phyloP scores from a whole-genome alignment of 2,797 vertebrate genomes.

The Cynopterus sphinx region DNA sequence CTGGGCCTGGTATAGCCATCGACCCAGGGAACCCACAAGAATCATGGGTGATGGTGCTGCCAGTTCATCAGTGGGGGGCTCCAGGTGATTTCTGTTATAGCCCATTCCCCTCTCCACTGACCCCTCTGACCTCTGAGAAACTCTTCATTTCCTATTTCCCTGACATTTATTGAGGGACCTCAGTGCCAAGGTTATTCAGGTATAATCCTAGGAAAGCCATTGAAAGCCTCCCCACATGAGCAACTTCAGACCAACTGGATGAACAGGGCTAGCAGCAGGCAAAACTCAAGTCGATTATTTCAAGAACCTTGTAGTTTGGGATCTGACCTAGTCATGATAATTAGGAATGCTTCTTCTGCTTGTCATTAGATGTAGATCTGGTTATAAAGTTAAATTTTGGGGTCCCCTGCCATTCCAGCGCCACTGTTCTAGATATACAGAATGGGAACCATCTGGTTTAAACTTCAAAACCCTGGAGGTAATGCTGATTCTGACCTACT shows the following conservation, averaged over 20 bases:
- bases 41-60: not conserved
- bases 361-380: not conserved
- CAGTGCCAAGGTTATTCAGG: not conserved
- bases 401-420: not conserved
- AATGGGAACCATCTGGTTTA: not conserved
- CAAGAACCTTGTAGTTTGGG: not conserved
- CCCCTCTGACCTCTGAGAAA: not conserved
- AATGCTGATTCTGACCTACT: not conserved
- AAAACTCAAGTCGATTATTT: not conserved
- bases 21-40: not conserved
- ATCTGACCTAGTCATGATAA: not conserved
- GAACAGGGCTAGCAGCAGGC: not conserved
- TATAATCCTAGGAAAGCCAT: not conserved
- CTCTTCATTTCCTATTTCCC: not conserved
- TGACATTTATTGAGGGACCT: not conserved
- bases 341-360: not conserved
- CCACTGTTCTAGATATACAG: not conserved
- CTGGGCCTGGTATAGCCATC: not conserved
- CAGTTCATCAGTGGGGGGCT: not conserved
- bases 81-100: not conserved
- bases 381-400: not conserved
- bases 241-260: not conserved
- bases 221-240: not conserved
- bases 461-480: not conserved
- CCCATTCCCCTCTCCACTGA: not conserved